Evolutionary conservation across 2,888 invertebrate genomes (phyloP).

Genomic region (Melanotus villosus): DNA sequence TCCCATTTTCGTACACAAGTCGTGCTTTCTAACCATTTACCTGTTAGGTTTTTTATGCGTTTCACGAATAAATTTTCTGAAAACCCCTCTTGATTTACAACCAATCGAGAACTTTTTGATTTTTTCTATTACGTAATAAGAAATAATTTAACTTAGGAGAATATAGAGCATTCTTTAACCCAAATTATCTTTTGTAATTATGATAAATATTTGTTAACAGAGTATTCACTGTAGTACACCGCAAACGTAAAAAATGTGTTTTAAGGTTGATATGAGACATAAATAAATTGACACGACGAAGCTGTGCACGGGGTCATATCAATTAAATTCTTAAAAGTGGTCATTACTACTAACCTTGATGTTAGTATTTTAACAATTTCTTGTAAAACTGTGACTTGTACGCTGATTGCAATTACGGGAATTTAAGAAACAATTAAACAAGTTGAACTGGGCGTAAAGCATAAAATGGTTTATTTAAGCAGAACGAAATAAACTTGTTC

Average conservation of each 20-base stretch:
- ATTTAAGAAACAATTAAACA: neutral
- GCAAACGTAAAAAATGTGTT: constrained; percentile 10
- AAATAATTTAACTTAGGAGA: too few relatives aligned
- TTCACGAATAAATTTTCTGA: neutral
- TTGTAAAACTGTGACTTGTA: neutral
- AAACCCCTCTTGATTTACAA: too few relatives aligned
- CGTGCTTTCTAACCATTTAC: constrained; percentile 9
- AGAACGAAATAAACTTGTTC: too few relatives aligned
- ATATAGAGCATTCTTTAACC: too few relatives aligned
- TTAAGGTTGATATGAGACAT: neutral
- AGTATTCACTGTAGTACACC: too few relatives aligned
- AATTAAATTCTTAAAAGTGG: constrained; percentile 10
- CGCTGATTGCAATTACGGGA: neutral
- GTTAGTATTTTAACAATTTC: neutral
- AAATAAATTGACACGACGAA: constrained; percentile 2
- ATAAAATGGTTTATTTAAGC: too few relatives aligned
- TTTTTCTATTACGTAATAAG: too few relatives aligned
- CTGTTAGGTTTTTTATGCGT: neutral
- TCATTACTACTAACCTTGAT: constrained; percentile 1
- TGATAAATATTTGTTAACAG: too few relatives aligned
- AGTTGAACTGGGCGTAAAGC: neutral
- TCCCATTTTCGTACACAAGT: neutral
- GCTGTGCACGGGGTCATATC: constrained; percentile 9
- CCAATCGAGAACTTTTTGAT: too few relatives aligned
- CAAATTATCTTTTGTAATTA: too few relatives aligned